phyloP scores from a whole-genome alignment of 2,888 invertebrate species.

The Andrena chrysosceles region DNA sequence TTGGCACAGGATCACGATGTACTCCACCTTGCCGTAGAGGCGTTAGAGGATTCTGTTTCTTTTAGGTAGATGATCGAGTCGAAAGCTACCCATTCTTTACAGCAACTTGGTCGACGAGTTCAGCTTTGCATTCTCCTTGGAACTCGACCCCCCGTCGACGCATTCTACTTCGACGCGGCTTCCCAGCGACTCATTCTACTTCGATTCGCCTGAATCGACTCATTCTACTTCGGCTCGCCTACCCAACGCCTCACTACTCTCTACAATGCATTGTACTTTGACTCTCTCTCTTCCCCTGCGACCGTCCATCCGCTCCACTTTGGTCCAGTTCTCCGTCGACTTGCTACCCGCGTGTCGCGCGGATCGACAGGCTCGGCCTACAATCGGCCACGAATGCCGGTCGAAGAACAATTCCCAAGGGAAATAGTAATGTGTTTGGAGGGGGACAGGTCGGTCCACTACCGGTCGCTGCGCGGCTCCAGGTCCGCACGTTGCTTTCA shows the following conservation, averaged over 20 bases:
- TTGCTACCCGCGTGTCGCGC: not conserved
- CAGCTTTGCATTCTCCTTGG: not conserved
- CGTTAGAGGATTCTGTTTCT: not conserved
- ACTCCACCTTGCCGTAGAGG: not conserved
- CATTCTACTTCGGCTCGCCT: too few species aligned
- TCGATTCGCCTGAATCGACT: not conserved
- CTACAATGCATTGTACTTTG: too few species aligned
- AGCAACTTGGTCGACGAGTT: too few species aligned
- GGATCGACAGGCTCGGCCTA: not conserved
- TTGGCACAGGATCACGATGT: conserved; percentile 60
- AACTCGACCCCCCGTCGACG: conserved; percentile 2
- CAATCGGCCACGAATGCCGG: conserved; percentile 9
- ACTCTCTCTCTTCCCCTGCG: too few species aligned
- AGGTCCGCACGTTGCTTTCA: conserved; percentile 57
- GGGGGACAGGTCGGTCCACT: conserved; percentile 28
- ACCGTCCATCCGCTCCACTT: not conserved
- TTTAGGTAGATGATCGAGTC: conserved; percentile 1
- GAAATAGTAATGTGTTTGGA: conserved; percentile 4
- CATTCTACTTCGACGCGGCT: conserved; percentile 1
- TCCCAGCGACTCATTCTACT: not conserved
- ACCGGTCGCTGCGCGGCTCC: conserved; percentile 18
- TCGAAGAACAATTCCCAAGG: not conserved
- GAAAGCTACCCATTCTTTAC: conserved; percentile 2
- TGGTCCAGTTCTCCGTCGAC: not conserved
- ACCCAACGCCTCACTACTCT: too few species aligned